Evolutionary conservation across 2,888 invertebrate genomes (phyloP).

Genomic region (Ormyrus thymus): DNA sequence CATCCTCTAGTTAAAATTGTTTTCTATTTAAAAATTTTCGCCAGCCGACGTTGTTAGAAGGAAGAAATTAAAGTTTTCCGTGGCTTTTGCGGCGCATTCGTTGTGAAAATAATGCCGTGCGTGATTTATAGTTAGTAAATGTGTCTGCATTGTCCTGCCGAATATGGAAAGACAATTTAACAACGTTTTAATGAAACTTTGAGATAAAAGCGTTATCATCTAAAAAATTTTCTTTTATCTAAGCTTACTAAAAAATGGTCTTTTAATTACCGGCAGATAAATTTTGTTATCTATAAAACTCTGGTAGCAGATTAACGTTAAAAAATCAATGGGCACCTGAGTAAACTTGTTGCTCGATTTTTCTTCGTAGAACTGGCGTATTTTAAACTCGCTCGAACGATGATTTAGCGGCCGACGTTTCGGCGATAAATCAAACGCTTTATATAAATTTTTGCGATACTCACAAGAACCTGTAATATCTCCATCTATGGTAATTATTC

Average conservation of each 20-base stretch:
- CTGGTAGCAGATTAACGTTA: no score
- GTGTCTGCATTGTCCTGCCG: background rate
- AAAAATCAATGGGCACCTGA: no score
- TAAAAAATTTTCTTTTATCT: no score
- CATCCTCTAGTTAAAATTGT: conserved; percentile 39
- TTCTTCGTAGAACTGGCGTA: no score
- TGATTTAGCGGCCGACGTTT: conserved; percentile 18
- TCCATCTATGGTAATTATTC: background rate
- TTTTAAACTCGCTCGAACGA: conserved; percentile 15
- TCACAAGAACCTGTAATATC: conserved; percentile 12
- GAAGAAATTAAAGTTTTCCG: background rate
- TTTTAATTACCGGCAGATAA: no score
- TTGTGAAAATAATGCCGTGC: conserved; percentile 9
- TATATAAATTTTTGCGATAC: conserved; percentile 27
- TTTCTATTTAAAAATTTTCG: conserved; percentile 13
- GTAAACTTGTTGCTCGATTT: no score
- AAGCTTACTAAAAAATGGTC: no score
- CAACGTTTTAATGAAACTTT: background rate
- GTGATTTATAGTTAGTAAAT: conserved; percentile 13
- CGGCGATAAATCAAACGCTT: conserved; percentile 32
- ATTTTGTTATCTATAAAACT: no score
- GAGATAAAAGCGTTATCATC: no score
- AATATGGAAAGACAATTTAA: conserved; percentile 22
- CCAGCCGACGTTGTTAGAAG: conserved; percentile 19
- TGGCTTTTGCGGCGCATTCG: conserved; percentile 7